Conservation (phyloP, 2,888 invertebrate genomes). For the Sphinx pinastri region DNA sequence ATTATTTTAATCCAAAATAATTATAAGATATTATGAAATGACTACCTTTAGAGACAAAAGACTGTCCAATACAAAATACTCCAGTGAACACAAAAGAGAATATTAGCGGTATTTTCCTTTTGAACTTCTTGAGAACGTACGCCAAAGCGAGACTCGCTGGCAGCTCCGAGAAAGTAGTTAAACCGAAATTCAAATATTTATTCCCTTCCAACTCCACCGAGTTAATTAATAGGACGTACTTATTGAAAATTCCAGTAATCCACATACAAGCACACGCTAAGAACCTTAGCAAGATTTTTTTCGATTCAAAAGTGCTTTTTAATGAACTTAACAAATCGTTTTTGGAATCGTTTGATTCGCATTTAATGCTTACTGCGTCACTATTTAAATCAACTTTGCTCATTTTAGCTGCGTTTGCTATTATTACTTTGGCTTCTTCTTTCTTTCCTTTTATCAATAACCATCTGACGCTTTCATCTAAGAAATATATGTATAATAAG, state of each 20-base stretch:
- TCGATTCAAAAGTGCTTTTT: conserved; percentile 44
- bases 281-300: conserved; percentile 43
- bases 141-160: conserved; percentile 82
- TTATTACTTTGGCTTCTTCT: conserved; percentile 83
- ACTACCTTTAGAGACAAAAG: conserved; percentile 43
- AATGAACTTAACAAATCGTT: conserved; percentile 19
- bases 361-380: conserved; percentile 35
- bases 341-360: background rate
- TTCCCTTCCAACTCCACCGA: conserved; percentile 87
- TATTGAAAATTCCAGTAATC: conserved; percentile 63
- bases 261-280: conserved; percentile 48
- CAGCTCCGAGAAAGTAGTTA: conserved; percentile 80
- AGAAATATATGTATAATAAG: conserved; percentile 84
- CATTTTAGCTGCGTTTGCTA: conserved; percentile 80
- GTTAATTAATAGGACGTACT: conserved; percentile 86
- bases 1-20: background rate
- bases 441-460: conserved; percentile 85
- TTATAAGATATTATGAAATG: background rate
- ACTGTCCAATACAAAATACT: conserved; percentile 39
- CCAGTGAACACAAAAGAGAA: conserved; percentile 41
- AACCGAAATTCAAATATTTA: conserved; percentile 88
- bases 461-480: conserved; percentile 89
- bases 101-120: conserved; percentile 74
- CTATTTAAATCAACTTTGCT: conserved; percentile 47
- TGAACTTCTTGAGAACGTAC: conserved; percentile 75